These are phyloP conservation scores for Astreopora myriophthalma DNA, from an alignment of 64 coral and sea anemone genomes.

Conservation along the genomic window DNA sequence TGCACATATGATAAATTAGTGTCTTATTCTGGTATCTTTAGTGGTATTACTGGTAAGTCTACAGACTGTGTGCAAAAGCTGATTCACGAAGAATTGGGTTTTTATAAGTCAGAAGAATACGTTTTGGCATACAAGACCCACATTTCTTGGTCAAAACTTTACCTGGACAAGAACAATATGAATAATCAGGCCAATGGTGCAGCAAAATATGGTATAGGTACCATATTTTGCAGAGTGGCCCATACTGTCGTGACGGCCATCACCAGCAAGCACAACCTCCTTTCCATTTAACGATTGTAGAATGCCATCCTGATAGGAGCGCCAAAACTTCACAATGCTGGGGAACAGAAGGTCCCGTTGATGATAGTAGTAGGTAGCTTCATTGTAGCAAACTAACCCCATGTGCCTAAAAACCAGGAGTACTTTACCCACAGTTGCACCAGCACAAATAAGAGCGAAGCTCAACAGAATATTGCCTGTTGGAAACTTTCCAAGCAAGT, in stretches of 20 bases:
- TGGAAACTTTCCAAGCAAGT: slow-evolving; percentile 47
- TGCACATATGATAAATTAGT: no score
- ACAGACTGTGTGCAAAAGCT: no score
- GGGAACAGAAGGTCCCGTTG: slow-evolving; percentile 47
- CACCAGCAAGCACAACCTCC: slow-evolving; percentile 58
- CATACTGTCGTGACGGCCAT: slow-evolving; percentile 63
- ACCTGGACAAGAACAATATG: not conserved
- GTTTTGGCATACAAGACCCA: no score
- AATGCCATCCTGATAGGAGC: slow-evolving; percentile 10
- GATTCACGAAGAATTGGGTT: no score
- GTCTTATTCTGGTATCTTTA: no score
- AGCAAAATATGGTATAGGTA: slow-evolving; percentile 68
- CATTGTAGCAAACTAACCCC: not conserved
- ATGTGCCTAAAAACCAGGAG: slow-evolving; percentile 30
- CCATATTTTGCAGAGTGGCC: slow-evolving; percentile 74
- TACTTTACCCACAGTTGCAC: slow-evolving; percentile 22
- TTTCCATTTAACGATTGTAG: slow-evolving; percentile 9
- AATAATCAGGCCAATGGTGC: slow-evolving; percentile 45
- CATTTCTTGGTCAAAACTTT: no score
- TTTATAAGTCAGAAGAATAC: no score
- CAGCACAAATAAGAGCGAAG: slow-evolving; percentile 57
- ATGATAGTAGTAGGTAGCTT: slow-evolving; percentile 43
- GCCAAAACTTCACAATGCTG: slow-evolving; percentile 39
- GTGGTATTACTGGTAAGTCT: no score
- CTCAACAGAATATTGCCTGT: slow-evolving; percentile 61